Base-by-base conservation (phyloP, 35 echinoderm and acorn worm species). In the Apostichopus parvimensis region DNA sequence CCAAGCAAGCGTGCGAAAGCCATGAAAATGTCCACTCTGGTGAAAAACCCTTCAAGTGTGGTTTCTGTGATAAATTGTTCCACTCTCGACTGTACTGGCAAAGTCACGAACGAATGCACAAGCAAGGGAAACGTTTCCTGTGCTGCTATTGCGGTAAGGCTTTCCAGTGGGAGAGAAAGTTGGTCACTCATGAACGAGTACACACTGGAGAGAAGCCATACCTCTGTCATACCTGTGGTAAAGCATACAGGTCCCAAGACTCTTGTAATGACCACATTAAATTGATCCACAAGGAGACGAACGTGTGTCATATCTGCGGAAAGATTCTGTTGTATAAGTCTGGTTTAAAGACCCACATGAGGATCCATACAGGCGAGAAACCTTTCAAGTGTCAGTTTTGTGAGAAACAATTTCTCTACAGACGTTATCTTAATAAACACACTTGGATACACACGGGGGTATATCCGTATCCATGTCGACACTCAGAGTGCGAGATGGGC, bases 361-460 rank as follows among this genome's bases (percentile, higher is more conserved):
- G 22, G 21, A 45, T 25, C 6, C 89, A 91, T 73, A 84, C 21
- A n/a, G 93, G 93, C 18, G 88, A 66, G 0, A 82, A 79, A 25
- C 93, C 89, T 17, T 94, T 24, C 9, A 54, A 54, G 52, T 80
- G 81, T 24, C 25, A 84, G 7, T 84, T 59, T 22, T 84, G 81
- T 23, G 8, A 80, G 53, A 52, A 80, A 26, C 10, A 6, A 24
- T 80, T 80, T 52, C 9, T 18, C 13, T 80, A 55, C 25, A 25
- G 22, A 23, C 53, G 26, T 80, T 9, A 23, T 9, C 53, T 80
- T 14, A 55, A 45, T 8, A 80, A 45, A 52, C 78, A 80, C 17
- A 17, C 12, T 13, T 55, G 12, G 23, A 80, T 52, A 80, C 78
- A 80, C 25, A 80, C 78, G 5, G 78, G 78, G 25, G 71, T 75